Evolutionary conservation across 1,140 invertebrate species (phyloP), one percentile per base, ranked within the genome.

Genomic region (Drosophila simulans): DNA sequence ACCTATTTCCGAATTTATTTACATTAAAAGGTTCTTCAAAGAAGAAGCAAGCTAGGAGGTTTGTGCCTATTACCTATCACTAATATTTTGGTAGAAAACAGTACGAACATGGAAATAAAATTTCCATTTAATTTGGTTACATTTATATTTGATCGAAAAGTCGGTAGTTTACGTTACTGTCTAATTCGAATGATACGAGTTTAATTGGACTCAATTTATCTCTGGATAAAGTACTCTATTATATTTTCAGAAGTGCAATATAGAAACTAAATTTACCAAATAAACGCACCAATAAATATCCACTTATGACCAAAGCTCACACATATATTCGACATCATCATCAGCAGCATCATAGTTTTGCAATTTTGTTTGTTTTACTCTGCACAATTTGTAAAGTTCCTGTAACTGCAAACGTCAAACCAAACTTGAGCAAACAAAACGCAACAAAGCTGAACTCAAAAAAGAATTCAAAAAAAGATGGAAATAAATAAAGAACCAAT

Each of bases 341-440:
- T 69, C 63, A 17, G 15, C 40, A 64, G 25, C 35, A 66, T 63
- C 80, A 89, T 80, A 80, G 74, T 89, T 88, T 83, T 69, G 54
- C 77, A 69, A 65, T 89, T 89, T 69, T 80, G 71, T 69, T 77
- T 89, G 66, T 71, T 60, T 64, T 79, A 22, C 65, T 68, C 49
- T 73, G 49, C 45, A 62, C 80, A 89, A 80, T 80, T 88, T 89
- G 80, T 89, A 89, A 80, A 90, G 82, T 89, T 89, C 60, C 65
- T 59, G 68, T 60, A 76, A 31, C 31, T 31, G 45, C 72, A 77
- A 76, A 77, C 42, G 57, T 62, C 63, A 76, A 79, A 62, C 60
- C 17, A 58, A 76, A 74, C 37, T 40, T 42, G 27, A 48, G 59
- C 56, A 68, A 55, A 77, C 58, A 31, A 66, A 63, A 65, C 58